These are phyloP conservation scores for Palythoa heliodiscus DNA, from an alignment of 92 coral and sea anemone species.

Conservation along the genomic window DNA sequence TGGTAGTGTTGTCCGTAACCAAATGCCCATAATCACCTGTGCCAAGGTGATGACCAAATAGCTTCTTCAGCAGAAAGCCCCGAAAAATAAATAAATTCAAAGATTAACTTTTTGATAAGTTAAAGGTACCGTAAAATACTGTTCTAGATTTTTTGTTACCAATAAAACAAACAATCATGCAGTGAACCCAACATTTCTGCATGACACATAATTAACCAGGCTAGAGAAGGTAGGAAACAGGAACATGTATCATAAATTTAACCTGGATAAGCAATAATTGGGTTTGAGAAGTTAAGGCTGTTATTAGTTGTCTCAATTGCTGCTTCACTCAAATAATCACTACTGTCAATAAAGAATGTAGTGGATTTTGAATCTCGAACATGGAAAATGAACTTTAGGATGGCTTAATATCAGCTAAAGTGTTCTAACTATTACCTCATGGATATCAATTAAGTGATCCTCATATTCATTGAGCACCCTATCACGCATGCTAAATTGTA, in stretches of 20 bases:
- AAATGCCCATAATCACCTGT: conserved; percentile 61
- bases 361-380: background rate
- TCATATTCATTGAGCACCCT: background rate
- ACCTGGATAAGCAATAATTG: background rate
- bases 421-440: conserved; percentile 4
- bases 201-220: too few relatives aligned
- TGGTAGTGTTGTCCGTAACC: conserved; percentile 48
- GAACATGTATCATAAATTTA: too few relatives aligned
- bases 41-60: conserved; percentile 50
- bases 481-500: background rate
- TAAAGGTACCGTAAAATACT: too few relatives aligned
- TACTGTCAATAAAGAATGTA: conserved; percentile 9
- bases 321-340: background rate
- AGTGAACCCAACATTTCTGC: too few relatives aligned
- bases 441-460: conserved; percentile 22
- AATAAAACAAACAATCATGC: too few relatives aligned
- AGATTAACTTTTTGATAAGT: too few relatives aligned
- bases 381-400: background rate
- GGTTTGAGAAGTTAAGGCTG: conserved; percentile 17
- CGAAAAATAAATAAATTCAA: background rate
- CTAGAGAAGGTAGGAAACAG: too few relatives aligned
- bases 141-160: too few relatives aligned
- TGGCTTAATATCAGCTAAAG: background rate
- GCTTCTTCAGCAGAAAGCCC: conserved; percentile 56
- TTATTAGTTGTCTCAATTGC: background rate